Base-by-base conservation (phyloP, 2,113 vertebrate species). In the Chionodraco myersi region DNA sequence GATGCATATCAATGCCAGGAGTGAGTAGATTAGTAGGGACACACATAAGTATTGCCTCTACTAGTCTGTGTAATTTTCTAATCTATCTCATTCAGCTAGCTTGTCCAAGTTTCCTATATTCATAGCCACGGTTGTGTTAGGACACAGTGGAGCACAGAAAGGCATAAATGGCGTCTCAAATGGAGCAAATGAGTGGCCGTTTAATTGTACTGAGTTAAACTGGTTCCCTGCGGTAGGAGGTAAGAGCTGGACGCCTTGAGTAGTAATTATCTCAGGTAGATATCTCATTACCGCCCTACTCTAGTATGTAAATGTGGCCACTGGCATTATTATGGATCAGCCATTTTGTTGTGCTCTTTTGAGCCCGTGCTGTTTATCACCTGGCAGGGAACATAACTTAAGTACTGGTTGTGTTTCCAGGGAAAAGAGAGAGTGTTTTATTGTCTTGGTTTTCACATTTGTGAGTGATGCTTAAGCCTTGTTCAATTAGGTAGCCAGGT, bases 181-280 rank as follows among this genome's bases (percentile, higher is more conserved):
- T 75, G 72, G 77, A 86, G 84, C 84, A 87, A 89, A 82, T 84
- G 86, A 92, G 79, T 80, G 72, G 75, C 75, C 61, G 13, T 87
- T 92, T 91, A 91, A 93, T 92, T 89, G 86, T 80, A 77, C 79
- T 67, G 70, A 90, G 84, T 89, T 92, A 88, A 86, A 88, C 82
- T 18, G 53, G 71, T 83, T 91, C 86, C 92, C 89, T 60, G 82
- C 78, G 77, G 92, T 77, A 76, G 56, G 58, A 69, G 70, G 83
- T 79, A 77, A 92, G 87, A 90, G 87, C 70, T 12, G 62, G 82
- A 88, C 14, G 80, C 87, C 79, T 87, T 85, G 66, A 93, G 89
- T 84, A 86, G 84, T 89, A 92, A 93, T 94, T 93, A 93, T 92
- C 89, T 90, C 90, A 92, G 90, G 92, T 91, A 92, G 90, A 77